These are phyloP conservation scores for Drosophila setosimentum DNA, from an alignment of 2,888 invertebrate species.

Conservation along the genomic window DNA sequence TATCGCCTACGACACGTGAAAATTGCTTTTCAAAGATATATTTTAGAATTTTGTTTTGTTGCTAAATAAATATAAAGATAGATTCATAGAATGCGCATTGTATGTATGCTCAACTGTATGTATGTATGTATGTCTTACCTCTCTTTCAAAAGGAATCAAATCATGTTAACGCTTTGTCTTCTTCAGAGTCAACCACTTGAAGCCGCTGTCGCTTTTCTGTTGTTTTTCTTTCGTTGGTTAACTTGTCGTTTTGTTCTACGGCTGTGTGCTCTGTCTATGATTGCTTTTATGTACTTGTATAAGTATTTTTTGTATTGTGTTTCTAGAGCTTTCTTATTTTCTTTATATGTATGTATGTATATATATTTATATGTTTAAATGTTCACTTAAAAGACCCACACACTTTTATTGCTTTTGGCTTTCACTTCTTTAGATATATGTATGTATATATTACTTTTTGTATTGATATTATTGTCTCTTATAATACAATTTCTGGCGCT, in stretches of 20 bases:
- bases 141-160: constrained; percentile 62
- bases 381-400: constrained; percentile 15
- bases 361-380: background rate
- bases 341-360: constrained; percentile 4
- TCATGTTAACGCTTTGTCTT: constrained; percentile 63
- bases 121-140: constrained; percentile 52
- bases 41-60: background rate
- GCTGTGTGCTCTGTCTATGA: constrained; percentile 40
- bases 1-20: background rate
- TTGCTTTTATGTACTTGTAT: constrained; percentile 37
- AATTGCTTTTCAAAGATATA: background rate
- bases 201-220: constrained; percentile 21
- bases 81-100: background rate
- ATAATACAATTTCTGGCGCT: constrained; percentile 56
- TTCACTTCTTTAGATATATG: constrained; percentile 42
- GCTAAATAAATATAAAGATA: background rate
- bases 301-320: constrained; percentile 53
- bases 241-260: constrained; percentile 26
- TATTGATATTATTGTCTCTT: constrained; percentile 55
- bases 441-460: constrained; percentile 25
- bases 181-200: constrained; percentile 52
- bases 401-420: constrained; percentile 43
- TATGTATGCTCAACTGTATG: background rate
- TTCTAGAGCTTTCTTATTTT: constrained; percentile 37
- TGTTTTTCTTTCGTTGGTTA: constrained; percentile 17